These are phyloP conservation scores for Toxotes lorentzi DNA, from an alignment of 2,797 vertebrate species.

Conservation along the genomic window DNA sequence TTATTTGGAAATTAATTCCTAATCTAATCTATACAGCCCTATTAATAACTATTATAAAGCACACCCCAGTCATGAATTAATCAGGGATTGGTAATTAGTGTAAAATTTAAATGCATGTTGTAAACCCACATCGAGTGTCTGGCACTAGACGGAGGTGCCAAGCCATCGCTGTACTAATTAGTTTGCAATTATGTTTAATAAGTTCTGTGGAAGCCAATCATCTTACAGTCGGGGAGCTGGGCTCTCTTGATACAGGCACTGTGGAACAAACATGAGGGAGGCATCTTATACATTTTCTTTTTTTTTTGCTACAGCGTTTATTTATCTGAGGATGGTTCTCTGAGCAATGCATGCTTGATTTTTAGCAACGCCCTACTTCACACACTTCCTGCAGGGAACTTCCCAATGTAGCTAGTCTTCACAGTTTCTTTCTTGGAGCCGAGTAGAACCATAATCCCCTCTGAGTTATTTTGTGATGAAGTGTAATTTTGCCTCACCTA, in stretches of 20 bases:
- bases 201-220: conserved; percentile 87
- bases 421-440: background rate
- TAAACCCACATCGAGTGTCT: conserved; percentile 87
- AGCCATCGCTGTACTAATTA: conserved; percentile 88
- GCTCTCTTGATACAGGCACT: conserved; percentile 67
- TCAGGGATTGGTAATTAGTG: conserved; percentile 88
- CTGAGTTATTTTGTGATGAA: conserved; percentile 34
- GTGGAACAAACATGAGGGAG: conserved; percentile 57
- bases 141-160: conserved; percentile 85
- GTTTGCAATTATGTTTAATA: conserved; percentile 90
- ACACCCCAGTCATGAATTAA: conserved; percentile 84
- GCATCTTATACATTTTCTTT: background rate
- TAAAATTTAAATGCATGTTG: conserved; percentile 89
- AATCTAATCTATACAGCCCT: conserved; percentile 87
- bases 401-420: conserved; percentile 20
- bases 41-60: conserved; percentile 89
- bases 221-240: conserved; percentile 73
- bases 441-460: conserved; percentile 11
- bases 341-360: conserved; percentile 40
- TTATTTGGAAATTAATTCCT: conserved; percentile 87
- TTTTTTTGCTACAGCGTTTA: background rate
- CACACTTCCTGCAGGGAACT: conserved; percentile 47
- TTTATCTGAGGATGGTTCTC: conserved; percentile 25
- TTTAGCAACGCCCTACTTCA: conserved; percentile 25
- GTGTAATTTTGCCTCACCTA: conserved; percentile 1